Evolutionary conservation across 2,113 vertebrate species (phyloP).

Genomic region (Otis tarda): DNA sequence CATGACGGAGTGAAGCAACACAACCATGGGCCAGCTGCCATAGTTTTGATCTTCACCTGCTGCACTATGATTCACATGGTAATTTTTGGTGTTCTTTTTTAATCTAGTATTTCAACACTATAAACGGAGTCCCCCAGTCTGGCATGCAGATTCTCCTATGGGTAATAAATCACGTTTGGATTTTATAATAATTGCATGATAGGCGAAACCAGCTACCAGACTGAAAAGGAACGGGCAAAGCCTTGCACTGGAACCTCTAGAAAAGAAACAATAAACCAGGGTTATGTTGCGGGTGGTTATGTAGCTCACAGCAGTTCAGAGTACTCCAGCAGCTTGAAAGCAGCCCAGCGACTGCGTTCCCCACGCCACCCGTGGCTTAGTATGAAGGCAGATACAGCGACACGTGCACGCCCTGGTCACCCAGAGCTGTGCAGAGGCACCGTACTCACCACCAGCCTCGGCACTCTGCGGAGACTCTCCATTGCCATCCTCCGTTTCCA

Average conservation of each 20-base stretch:
- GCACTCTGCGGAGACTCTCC: background rate
- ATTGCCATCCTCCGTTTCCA: background rate
- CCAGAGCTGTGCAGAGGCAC: background rate
- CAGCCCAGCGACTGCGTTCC: background rate
- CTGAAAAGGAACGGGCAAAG: background rate
- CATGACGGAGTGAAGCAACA: background rate
- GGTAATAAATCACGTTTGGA: background rate
- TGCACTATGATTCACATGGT: background rate
- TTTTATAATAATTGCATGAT: background rate
- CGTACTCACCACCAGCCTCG: constrained; percentile 79
- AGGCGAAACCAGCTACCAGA: background rate
- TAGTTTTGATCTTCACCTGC: background rate
- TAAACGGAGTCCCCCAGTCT: background rate
- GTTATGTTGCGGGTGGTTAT: background rate
- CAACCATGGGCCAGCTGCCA: background rate
- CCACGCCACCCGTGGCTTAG: background rate
- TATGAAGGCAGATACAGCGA: background rate
- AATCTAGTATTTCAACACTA: background rate
- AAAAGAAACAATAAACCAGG: background rate
- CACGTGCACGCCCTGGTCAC: background rate
- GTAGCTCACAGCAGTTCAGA: background rate
- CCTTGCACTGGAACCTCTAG: background rate
- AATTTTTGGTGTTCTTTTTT: background rate
- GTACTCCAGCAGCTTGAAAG: background rate
- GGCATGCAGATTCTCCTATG: background rate